phyloP scores from a whole-genome alignment of 2,888 invertebrate species.

The Agriotes lineatus region DNA sequence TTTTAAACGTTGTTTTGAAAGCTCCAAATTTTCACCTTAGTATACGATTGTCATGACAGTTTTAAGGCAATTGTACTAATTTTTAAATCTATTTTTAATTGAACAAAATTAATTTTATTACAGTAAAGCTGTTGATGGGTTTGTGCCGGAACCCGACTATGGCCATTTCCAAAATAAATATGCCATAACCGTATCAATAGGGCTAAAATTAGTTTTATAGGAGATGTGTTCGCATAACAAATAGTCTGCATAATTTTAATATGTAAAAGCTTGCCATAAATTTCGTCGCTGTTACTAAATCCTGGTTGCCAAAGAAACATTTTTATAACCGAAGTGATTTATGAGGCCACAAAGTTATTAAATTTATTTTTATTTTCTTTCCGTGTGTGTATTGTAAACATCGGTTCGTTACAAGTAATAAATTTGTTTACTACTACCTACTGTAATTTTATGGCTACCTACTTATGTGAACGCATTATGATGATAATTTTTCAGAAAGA shows the following conservation, averaged over 20 bases:
- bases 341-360: conserved; percentile 41
- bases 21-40: neutral
- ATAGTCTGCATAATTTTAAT: conserved; percentile 26
- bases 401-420: conserved; percentile 48
- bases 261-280: conserved; percentile 26
- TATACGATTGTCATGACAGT: neutral
- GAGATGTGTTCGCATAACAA: conserved; percentile 14
- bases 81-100: too few relatives aligned
- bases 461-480: neutral
- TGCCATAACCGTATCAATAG: too few relatives aligned
- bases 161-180: too few relatives aligned
- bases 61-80: neutral
- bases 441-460: conserved; percentile 30
- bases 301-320: conserved; percentile 34
- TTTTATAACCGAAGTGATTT: conserved; percentile 41
- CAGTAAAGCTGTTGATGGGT: too few relatives aligned
- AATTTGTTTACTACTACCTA: conserved; percentile 29
- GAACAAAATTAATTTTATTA: too few relatives aligned
- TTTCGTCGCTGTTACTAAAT: conserved; percentile 25
- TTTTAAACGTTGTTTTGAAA: conserved; percentile 8
- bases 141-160: too few relatives aligned
- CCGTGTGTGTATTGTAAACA: conserved; percentile 51
- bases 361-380: conserved; percentile 51
- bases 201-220: too few relatives aligned
- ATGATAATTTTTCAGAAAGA: neutral